Conservation (phyloP, 2,113 vertebrate genomes). For the Cathartes aura region DNA sequence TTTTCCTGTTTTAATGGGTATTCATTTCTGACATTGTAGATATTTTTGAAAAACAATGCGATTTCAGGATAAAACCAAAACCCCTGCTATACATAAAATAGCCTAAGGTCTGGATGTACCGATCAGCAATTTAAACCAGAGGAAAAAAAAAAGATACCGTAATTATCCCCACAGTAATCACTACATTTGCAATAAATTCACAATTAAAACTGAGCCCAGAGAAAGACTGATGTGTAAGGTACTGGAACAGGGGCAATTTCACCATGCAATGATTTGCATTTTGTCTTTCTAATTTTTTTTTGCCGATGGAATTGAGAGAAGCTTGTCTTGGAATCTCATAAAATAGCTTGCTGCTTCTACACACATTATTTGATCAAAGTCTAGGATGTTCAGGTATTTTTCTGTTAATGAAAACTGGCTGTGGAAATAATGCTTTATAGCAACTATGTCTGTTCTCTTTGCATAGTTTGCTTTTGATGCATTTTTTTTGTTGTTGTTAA, state of each 20-base stretch:
- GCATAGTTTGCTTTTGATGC: background rate
- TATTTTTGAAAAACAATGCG: background rate
- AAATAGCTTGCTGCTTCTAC: background rate
- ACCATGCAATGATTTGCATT: background rate
- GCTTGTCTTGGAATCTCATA: constrained; percentile 6
- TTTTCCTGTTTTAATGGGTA: background rate
- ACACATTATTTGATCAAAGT: background rate
- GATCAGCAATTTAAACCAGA: background rate
- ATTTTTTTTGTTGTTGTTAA: background rate
- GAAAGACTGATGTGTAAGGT: background rate
- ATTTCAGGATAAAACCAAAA: background rate
- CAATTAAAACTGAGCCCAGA: background rate
- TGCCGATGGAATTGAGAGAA: background rate
- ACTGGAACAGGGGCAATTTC: background rate
- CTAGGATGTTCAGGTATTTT: constrained; percentile 12
- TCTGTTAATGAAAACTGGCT: constrained; percentile 4
- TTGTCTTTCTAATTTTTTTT: background rate
- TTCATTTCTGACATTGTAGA: background rate
- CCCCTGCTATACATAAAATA: background rate
- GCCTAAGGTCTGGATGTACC: background rate
- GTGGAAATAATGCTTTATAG: background rate
- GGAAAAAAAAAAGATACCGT: rapidly evolving
- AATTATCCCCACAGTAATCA: background rate
- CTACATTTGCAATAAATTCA: background rate
- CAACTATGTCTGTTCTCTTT: background rate